A percentile compares a stretch with the other conserved stretches of the same genome.
Conservation (phyloP, 2,113 vertebrate species). For the Salvator merianae region DNA sequence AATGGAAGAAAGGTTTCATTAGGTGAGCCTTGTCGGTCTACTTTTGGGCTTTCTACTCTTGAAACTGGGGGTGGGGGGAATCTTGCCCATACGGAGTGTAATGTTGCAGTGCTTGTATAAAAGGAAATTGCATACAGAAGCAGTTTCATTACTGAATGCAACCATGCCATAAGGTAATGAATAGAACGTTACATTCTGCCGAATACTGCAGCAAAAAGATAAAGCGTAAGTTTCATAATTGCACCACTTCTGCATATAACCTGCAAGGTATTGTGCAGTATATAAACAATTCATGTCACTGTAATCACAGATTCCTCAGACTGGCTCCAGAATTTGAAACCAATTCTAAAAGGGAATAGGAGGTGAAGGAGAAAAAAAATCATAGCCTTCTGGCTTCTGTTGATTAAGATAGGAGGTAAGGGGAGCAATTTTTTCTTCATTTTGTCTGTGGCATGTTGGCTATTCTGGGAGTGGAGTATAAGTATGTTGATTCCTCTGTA, state of each 20-base stretch:
- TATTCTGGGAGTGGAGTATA: too few relatives aligned
- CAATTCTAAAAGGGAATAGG: too few relatives aligned
- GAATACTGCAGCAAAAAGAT: not conserved
- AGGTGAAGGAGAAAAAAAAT: too few relatives aligned
- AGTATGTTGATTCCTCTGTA: too few relatives aligned
- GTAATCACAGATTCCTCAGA: not conserved
- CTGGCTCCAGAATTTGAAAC: not conserved
- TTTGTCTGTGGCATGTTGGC: too few relatives aligned
- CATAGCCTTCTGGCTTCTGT: too few relatives aligned
- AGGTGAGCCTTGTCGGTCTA: not conserved
- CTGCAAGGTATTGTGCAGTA: not conserved
- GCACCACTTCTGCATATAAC: not conserved
- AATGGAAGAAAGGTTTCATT: conserved; percentile 7
- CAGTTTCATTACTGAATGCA: conserved; percentile 18
- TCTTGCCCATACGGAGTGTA: not conserved
- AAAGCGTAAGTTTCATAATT: conserved; percentile 15
- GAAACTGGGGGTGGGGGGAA: not conserved
- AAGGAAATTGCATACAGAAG: not conserved
- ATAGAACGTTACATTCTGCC: not conserved
- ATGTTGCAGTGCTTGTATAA: not conserved
- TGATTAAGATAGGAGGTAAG: too few relatives aligned
- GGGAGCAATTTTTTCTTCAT: too few relatives aligned
- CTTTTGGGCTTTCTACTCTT: conserved; percentile 18
- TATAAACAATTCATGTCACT: not conserved
- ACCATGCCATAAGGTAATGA: conserved; percentile 3